These are phyloP conservation scores for Galerucella pusilla DNA, from an alignment of 2,888 invertebrate species.

Conservation along the genomic window DNA sequence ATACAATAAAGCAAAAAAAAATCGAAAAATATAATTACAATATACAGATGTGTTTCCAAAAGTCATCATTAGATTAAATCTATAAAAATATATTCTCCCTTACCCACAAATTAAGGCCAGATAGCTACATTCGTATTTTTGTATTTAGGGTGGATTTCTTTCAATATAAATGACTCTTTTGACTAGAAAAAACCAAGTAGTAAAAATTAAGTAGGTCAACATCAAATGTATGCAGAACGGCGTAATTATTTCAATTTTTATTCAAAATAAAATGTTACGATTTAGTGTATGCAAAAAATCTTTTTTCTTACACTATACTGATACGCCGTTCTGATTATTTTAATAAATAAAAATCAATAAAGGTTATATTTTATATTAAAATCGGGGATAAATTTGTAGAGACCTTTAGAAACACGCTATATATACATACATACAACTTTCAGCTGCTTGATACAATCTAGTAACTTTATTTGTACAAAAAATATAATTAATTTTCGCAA, in stretches of 20 bases:
- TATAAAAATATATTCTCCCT: conserved; percentile 30
- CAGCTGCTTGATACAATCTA: conserved; percentile 43
- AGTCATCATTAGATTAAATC: conserved; percentile 28
- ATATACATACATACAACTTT: conserved; percentile 43
- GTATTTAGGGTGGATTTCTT: conserved; percentile 20
- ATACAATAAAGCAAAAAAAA: conserved; percentile 40
- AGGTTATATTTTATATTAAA: background rate
- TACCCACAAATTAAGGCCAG: conserved; percentile 27
- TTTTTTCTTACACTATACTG: background rate
- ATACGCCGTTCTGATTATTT: background rate
- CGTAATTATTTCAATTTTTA: background rate
- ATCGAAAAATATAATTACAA: conserved; percentile 41
- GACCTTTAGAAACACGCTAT: conserved; percentile 40
- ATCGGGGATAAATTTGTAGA: conserved; percentile 9
- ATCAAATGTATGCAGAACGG: conserved; percentile 1
- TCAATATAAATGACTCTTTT: conserved; percentile 5
- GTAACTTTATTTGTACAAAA: conserved; percentile 53
- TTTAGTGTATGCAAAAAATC: too few relatives aligned
- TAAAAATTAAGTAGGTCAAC: conserved; percentile 6
- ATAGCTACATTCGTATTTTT: conserved; percentile 23
- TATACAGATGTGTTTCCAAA: conserved; percentile 41
- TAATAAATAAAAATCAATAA: background rate
- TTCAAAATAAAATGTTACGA: background rate
- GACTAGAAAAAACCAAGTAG: conserved; percentile 9
- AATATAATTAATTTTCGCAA: conserved; percentile 55